Evolutionary conservation across 2,888 invertebrate genomes (phyloP).

Genomic region (Acrobasis suavella): DNA sequence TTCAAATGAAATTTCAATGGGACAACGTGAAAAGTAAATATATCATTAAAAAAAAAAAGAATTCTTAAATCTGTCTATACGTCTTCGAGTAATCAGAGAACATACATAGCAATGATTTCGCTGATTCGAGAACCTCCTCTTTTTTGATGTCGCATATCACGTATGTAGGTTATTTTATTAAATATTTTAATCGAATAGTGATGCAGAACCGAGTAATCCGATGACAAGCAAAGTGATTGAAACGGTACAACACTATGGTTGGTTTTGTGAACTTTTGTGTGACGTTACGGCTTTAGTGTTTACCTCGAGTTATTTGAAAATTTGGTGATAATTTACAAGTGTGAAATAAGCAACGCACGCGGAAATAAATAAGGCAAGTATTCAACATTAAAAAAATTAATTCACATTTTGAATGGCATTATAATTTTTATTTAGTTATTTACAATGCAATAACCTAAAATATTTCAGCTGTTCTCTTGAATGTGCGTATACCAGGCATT

Average conservation of each 20-base stretch:
- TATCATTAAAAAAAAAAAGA: no score
- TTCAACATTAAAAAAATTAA: conserved; percentile 27
- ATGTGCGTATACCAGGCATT: not conserved
- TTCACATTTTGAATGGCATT: not conserved
- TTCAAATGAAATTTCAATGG: no score
- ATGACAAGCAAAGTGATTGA: not conserved
- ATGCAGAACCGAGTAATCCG: not conserved
- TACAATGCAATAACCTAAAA: conserved; percentile 21
- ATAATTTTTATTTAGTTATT: conserved; percentile 10
- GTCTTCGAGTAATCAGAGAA: no score
- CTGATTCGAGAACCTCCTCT: no score
- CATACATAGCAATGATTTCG: no score
- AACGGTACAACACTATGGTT: conserved; percentile 28
- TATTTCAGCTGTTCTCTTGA: conserved; percentile 13
- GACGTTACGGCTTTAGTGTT: conserved; percentile 63
- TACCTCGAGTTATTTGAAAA: conserved; percentile 69
- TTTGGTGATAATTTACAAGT: conserved; percentile 76
- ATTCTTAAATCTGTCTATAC: no score
- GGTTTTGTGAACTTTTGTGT: conserved; percentile 40
- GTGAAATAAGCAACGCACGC: conserved; percentile 51
- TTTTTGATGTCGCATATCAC: no score
- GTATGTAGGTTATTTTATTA: no score
- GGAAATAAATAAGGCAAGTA: conserved; percentile 54
- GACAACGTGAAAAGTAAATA: no score
- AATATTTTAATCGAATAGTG: not conserved